Conservation (phyloP, 2,113 vertebrate species). For the Ia io region DNA sequence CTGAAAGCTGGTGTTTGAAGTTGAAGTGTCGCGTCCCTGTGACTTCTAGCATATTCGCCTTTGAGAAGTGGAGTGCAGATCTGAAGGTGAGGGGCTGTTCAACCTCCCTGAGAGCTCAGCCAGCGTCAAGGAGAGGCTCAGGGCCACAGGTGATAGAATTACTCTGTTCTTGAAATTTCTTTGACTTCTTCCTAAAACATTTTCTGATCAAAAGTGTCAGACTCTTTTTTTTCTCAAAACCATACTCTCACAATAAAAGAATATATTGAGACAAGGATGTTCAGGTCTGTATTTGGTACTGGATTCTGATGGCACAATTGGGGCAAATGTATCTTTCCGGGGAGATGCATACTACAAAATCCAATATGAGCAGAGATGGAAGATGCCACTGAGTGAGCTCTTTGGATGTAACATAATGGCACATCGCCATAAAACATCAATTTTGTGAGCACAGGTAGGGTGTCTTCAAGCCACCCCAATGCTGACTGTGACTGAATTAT, state of each 20-base stretch:
- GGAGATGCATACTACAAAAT: too few species aligned
- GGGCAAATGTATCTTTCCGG: neutral
- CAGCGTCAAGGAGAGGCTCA: constrained; percentile 32
- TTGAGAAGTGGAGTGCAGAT: constrained; percentile 52
- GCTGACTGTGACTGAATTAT: too few species aligned
- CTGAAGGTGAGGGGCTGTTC: constrained; percentile 53
- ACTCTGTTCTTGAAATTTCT: constrained; percentile 47
- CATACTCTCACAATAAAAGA: neutral
- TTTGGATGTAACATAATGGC: neutral
- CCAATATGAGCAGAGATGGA: neutral
- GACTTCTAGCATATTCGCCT: constrained; percentile 28
- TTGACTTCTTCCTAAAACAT: constrained; percentile 18
- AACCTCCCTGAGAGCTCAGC: constrained; percentile 70
- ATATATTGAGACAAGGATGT: neutral
- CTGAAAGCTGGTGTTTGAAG: constrained; percentile 52
- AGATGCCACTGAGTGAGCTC: neutral
- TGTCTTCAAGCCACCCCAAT: neutral
- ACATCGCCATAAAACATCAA: accelerated
- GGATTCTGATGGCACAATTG: neutral
- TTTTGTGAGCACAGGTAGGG: neutral
- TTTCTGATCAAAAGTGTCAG: neutral
- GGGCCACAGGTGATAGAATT: constrained; percentile 7
- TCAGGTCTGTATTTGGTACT: neutral
- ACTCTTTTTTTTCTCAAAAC: neutral
- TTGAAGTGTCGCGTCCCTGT: constrained; percentile 60